Conservation (phyloP, 2,113 vertebrate species). For the Phainopepla nitens region DNA sequence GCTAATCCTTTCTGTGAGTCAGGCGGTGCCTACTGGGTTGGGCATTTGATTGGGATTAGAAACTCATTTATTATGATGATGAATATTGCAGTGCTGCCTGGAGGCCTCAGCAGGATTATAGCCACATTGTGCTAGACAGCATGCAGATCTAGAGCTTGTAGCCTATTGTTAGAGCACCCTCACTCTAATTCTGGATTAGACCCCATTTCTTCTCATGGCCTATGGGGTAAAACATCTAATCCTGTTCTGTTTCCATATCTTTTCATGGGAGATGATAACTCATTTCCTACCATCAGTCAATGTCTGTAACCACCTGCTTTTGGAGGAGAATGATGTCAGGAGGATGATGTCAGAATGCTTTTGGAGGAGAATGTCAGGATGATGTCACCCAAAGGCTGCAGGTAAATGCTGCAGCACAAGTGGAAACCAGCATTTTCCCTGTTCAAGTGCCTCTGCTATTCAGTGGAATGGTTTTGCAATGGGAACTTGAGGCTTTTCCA, state of each 20-base stretch:
- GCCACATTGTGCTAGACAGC: not conserved
- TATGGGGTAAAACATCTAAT: not conserved
- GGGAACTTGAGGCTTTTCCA: not conserved
- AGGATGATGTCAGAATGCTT: not conserved
- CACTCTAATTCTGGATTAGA: not conserved
- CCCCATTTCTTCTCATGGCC: not conserved
- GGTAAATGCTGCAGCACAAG: not conserved
- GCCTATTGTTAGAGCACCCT: not conserved
- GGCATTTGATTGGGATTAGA: slow-evolving; percentile 37
- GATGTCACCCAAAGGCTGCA: not conserved
- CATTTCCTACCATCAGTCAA: not conserved
- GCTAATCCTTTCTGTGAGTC: slow-evolving; percentile 38
- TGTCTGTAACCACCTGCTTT: not conserved
- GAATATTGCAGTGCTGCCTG: slow-evolving; percentile 1
- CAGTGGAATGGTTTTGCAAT: not conserved
- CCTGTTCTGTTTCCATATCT: not conserved
- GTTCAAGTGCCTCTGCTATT: not conserved
- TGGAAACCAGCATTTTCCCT: not conserved
- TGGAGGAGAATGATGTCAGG: not conserved
- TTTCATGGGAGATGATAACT: not conserved
- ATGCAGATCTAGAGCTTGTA: not conserved
- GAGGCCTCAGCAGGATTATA: not conserved
- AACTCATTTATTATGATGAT: not conserved
- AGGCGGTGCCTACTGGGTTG: slow-evolving; percentile 24
- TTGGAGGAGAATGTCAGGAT: not conserved